These are phyloP conservation scores for Epirrita christyi DNA, from an alignment of 2,888 invertebrate genomes.

Conservation along the genomic window DNA sequence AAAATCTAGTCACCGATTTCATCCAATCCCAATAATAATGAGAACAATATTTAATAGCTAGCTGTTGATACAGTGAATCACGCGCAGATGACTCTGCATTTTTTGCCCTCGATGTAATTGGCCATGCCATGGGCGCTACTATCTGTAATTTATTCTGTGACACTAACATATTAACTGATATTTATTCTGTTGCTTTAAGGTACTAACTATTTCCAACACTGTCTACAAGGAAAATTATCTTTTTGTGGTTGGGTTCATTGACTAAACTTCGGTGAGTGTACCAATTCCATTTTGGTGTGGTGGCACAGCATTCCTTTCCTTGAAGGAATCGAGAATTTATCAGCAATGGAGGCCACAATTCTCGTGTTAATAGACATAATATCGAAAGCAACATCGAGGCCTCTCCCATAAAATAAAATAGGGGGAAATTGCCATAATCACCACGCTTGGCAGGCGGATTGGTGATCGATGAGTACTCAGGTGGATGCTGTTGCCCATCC, in stretches of 20 bases:
- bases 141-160: not conserved
- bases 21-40: constrained; percentile 14
- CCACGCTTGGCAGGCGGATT: no score
- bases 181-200: constrained; percentile 9
- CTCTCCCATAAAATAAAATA: no score
- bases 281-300: not conserved
- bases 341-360: not conserved
- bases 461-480: no score
- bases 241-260: constrained; percentile 26
- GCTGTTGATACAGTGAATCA: constrained; percentile 20
- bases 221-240: constrained; percentile 14
- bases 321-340: not conserved
- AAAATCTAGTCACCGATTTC: not conserved
- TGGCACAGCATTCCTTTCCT: not conserved
- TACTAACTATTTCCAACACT: not conserved
- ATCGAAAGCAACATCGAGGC: no score
- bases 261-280: constrained; percentile 9
- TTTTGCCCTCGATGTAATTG: constrained; percentile 41
- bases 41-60: constrained; percentile 10
- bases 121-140: constrained; percentile 34
- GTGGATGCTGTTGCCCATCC: no score
- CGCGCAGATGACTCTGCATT: constrained; percentile 40
- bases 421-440: no score
- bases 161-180: constrained; percentile 1
- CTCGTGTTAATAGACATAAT: no score